phyloP scores from a whole-genome alignment of 2,888 invertebrate genomes.

The Amiota mariae region DNA sequence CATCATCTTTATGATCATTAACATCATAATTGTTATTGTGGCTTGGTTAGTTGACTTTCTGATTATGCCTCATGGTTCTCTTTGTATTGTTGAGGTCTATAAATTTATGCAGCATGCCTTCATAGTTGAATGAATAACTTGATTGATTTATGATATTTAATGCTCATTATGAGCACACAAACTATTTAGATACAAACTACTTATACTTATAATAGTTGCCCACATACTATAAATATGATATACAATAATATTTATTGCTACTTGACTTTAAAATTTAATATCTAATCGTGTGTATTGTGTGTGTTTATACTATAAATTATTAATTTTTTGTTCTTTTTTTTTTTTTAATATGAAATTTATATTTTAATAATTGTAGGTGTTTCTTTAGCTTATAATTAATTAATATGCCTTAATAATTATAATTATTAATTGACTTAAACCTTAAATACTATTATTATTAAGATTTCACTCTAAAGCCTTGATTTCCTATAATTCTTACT shows the following conservation, averaged over 20 bases:
- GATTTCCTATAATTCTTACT: too few species aligned
- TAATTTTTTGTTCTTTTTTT: too few species aligned
- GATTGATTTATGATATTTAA: conserved; percentile 43
- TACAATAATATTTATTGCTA: not conserved
- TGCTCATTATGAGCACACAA: conserved; percentile 21
- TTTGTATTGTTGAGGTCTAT: conserved; percentile 23
- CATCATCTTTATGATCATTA: not conserved
- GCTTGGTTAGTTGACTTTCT: not conserved
- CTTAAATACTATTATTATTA: not conserved
- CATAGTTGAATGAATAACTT: conserved; percentile 32
- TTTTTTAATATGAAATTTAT: too few species aligned
- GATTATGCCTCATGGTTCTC: not conserved
- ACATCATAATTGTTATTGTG: conserved; percentile 1
- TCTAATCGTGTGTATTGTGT: too few species aligned
- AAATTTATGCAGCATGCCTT: conserved; percentile 25
- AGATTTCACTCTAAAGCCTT: too few species aligned
- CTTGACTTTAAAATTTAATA: not conserved
- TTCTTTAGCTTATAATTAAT: not conserved
- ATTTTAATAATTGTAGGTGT: too few species aligned
- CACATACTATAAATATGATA: not conserved
- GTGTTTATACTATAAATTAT: too few species aligned
- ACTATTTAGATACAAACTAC: not conserved
- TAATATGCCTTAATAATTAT: conserved; percentile 4
- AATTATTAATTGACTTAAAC: not conserved
- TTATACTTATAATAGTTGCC: not conserved